Evolutionary conservation across 2,113 vertebrate species (phyloP).

Genomic region (Corydoras sp.): DNA sequence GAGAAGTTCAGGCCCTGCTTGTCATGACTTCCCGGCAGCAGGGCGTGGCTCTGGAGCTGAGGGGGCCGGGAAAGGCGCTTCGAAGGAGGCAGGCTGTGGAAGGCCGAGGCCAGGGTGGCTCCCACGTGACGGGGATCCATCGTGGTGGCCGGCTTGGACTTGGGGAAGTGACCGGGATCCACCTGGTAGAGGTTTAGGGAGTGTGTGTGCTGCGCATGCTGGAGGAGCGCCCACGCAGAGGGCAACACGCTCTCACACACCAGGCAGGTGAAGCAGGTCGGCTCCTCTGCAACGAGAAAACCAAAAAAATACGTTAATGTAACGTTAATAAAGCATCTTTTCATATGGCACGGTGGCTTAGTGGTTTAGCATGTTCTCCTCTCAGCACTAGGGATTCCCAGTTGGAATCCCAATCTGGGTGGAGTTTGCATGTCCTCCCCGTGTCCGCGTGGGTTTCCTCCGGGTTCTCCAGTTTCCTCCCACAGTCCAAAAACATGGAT

Average conservation of each 20-base stretch:
- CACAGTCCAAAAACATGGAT: no score
- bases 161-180: constrained; percentile 55
- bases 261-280: constrained; percentile 67
- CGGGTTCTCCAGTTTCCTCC: no score
- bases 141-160: constrained; percentile 71
- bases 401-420: no score
- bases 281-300: constrained; percentile 51
- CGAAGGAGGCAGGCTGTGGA: constrained; percentile 46
- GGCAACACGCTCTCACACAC: constrained; percentile 63
- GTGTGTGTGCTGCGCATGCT: constrained; percentile 69
- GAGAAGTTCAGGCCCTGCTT: constrained; percentile 80
- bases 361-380: no score
- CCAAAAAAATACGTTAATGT: background rate
- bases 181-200: constrained; percentile 71
- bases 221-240: constrained; percentile 66
- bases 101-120: constrained; percentile 80
- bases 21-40: constrained; percentile 54
- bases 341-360: no score
- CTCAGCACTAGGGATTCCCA: no score
- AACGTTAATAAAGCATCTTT: no score
- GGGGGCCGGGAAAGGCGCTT: constrained; percentile 45
- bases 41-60: constrained; percentile 36
- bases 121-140: constrained; percentile 90
- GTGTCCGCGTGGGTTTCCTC: no score
- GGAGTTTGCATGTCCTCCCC: no score